Evolutionary conservation across 2,113 vertebrate genomes (phyloP), one percentile per base, ranked within the genome.

Genomic region (Oxyura jamaicensis): DNA sequence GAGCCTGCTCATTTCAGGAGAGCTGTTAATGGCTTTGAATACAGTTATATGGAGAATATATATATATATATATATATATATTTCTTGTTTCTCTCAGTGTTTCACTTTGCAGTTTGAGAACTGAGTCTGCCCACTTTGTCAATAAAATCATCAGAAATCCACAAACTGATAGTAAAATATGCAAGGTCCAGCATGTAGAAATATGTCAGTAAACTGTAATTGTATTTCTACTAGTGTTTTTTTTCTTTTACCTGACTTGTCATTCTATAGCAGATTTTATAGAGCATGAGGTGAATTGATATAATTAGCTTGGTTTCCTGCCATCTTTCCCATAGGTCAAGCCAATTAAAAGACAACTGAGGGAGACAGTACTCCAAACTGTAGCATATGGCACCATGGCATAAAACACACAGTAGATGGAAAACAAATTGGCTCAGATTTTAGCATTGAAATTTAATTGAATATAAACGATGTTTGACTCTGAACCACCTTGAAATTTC

Each of bases 321-420:
- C 95, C 96, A 97, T 96, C 39, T 83, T 95, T 98, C 92, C 90
- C 96, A 97, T 94, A 98, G 98, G 98, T 97, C 97, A 97, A 97
- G 91, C 88, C 97, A 97, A 98, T 98, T 98, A 98, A 97, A 95
- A 90, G 91, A 95, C 86, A 94, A 97, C 88, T 78, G 63, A 96
- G 86, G 71, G 95, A 97, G 84, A 91, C 35, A 59, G 18, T 95
- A 91, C 71, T 96, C 96, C 86, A 91, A 96, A 97, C 50, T 86
- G 79, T 78, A 94, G 94, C 98, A 98, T 97, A 97, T 98, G 98
- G 96, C 80, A 77, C 9, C 36, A 67, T 86, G 92, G 91, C 91
- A 95, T 91, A 82, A 89, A 93, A 67, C 71, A 95, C 86, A 93
- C 79, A 75, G 53, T 95, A 95, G 76, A 90, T 60, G 48, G 88